Evolutionary conservation across 2,797 vertebrate genomes (phyloP).

Genomic region (Sciurus vulgaris): DNA sequence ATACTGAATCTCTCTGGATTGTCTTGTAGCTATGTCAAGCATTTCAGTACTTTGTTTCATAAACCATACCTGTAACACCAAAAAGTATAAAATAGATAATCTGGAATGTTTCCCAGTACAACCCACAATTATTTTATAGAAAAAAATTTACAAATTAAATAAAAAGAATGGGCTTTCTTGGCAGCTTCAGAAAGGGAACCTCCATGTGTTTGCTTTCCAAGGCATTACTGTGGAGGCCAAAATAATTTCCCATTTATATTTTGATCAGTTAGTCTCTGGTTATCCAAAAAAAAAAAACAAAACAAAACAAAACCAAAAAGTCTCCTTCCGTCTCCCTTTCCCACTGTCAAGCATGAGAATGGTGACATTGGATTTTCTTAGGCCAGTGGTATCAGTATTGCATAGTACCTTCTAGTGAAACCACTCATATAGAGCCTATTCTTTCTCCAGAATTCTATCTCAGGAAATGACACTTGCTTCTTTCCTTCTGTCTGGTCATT

Average conservation of each 20-base stretch:
- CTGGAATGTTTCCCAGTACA: neutral
- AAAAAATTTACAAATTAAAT: neutral
- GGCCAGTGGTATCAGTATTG: neutral
- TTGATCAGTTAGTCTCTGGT: neutral
- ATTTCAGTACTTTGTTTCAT: constrained; percentile 18
- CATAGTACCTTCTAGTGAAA: neutral
- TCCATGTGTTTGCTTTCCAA: neutral
- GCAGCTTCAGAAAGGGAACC: neutral
- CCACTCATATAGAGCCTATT: neutral
- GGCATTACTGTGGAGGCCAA: neutral
- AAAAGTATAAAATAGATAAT: neutral
- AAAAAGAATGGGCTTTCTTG: neutral
- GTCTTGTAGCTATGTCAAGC: neutral
- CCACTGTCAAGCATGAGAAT: neutral
- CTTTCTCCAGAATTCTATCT: neutral
- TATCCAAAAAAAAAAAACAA: neutral
- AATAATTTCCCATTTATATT: neutral
- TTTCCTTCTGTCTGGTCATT: neutral
- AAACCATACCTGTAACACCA: neutral
- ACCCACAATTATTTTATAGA: neutral
- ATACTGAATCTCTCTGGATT: neutral
- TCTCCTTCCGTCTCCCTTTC: neutral
- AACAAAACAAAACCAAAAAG: neutral
- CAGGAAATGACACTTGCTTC: neutral
- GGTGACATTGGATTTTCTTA: neutral